Conservation (phyloP, 23 tunicate species). For the Diplosoma virens region DNA sequence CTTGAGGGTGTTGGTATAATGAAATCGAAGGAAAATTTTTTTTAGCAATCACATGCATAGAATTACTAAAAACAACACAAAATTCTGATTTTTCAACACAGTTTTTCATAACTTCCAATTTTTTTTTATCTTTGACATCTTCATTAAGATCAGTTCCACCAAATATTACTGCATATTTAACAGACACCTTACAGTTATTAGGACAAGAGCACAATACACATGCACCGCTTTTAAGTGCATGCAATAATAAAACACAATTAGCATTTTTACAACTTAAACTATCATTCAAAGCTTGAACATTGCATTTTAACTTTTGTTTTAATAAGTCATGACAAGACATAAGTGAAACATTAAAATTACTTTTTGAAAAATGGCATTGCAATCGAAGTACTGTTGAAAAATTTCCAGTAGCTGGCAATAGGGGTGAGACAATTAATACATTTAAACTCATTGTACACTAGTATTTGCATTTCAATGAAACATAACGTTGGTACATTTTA, state of each 20-base stretch:
- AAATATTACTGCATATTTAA: conserved; percentile 71
- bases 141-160: conserved; percentile 97
- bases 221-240: conserved; percentile 77
- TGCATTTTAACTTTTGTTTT: neutral
- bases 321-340: neutral
- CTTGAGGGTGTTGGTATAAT: conserved; percentile 58
- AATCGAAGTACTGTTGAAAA: conserved; percentile 52
- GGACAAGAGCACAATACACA: conserved; percentile 30
- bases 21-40: neutral
- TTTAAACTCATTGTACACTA: too few relatives aligned
- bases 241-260: conserved; percentile 45
- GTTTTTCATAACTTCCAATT: conserved; percentile 30
- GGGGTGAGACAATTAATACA: conserved; percentile 44
- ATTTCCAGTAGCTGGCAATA: conserved; percentile 48
- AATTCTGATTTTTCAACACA: conserved; percentile 37
- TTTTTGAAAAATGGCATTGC: conserved; percentile 29
- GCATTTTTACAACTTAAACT: conserved; percentile 12
- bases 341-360: neutral
- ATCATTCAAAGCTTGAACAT: conserved; percentile 3
- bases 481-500: too few relatives aligned
- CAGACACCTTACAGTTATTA: neutral
- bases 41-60: conserved; percentile 14
- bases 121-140: conserved; percentile 35
- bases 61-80: conserved; percentile 63
- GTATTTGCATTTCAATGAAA: too few relatives aligned